These are phyloP conservation scores for Phengaris alcon DNA, from an alignment of 2,888 invertebrate genomes.

Conservation along the genomic window DNA sequence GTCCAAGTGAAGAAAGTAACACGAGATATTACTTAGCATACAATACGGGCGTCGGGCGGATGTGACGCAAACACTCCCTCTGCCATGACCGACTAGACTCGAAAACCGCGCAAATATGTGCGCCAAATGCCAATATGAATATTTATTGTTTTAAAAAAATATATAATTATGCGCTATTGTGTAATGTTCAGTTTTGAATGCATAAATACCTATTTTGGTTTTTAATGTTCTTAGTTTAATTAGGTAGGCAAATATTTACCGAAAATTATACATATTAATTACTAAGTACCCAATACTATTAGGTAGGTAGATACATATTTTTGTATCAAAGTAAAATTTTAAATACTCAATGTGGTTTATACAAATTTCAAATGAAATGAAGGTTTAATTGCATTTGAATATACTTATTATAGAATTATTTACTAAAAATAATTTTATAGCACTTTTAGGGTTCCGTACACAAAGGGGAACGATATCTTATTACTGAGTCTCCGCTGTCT, in stretches of 20 bases:
- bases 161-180: neutral
- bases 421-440: too few relatives aligned
- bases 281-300: too few relatives aligned
- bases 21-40: neutral
- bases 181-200: constrained; percentile 15
- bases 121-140: neutral
- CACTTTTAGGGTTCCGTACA: too few relatives aligned
- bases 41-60: neutral
- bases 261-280: too few relatives aligned
- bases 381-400: too few relatives aligned
- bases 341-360: too few relatives aligned
- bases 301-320: too few relatives aligned
- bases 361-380: too few relatives aligned
- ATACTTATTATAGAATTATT: too few relatives aligned
- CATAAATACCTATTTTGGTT: neutral
- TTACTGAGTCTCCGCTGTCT: too few relatives aligned
- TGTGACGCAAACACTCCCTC: neutral
- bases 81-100: neutral
- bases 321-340: too few relatives aligned
- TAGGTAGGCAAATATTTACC: neutral
- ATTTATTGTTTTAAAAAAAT: neutral
- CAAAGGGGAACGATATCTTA: too few relatives aligned
- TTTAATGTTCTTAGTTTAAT: neutral
- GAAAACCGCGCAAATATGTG: constrained; percentile 13
- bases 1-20: constrained; percentile 16